A percentile compares a stretch with the other conserved stretches of the same genome.
Conservation (phyloP, 1,140 invertebrate species). For the Neocloeon triangulifer region DNA sequence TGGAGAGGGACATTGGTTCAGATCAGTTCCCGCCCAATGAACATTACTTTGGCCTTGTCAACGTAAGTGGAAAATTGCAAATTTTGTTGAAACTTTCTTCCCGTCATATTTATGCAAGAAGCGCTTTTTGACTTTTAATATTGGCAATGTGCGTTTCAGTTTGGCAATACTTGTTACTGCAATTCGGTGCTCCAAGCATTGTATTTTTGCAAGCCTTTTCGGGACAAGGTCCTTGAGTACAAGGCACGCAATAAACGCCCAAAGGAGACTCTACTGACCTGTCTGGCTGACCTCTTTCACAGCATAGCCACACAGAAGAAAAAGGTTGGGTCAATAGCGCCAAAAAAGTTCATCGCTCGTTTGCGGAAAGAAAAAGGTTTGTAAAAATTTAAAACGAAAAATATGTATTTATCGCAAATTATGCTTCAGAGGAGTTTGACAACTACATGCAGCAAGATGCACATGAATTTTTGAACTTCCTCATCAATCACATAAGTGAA, state of each 20-base stretch:
- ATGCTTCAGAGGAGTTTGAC: conserved; percentile 83
- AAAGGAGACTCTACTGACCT: conserved; percentile 94
- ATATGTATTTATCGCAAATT: not conserved
- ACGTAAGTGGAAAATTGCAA: conserved; percentile 45
- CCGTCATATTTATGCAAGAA: not conserved
- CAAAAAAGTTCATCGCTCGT: conserved; percentile 97
- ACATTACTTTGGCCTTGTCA: conserved; percentile 95
- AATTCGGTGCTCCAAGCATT: conserved; percentile 98
- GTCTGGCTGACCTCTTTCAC: conserved; percentile 94
- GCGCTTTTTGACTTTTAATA: conserved; percentile 1
- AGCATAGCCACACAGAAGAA: conserved; percentile 99
- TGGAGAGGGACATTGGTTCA: conserved; percentile 92
- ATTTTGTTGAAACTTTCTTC: not conserved
- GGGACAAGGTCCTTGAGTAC: conserved; percentile 95
- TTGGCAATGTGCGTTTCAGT: conserved; percentile 39
- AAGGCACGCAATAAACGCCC: conserved; percentile 94
- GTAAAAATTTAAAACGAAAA: conserved; percentile 6
- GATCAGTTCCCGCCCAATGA: conserved; percentile 95
- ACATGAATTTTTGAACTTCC: conserved; percentile 97
- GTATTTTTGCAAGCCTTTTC: conserved; percentile 96
- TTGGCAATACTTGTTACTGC: conserved; percentile 99
- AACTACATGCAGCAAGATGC: conserved; percentile 99
- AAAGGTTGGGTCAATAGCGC: conserved; percentile 96
- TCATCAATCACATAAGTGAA: conserved; percentile 92
- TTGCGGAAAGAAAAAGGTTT: conserved; percentile 94